Conservation (phyloP, 2,797 vertebrate genomes). For the Silurus lanzhouensis region DNA sequence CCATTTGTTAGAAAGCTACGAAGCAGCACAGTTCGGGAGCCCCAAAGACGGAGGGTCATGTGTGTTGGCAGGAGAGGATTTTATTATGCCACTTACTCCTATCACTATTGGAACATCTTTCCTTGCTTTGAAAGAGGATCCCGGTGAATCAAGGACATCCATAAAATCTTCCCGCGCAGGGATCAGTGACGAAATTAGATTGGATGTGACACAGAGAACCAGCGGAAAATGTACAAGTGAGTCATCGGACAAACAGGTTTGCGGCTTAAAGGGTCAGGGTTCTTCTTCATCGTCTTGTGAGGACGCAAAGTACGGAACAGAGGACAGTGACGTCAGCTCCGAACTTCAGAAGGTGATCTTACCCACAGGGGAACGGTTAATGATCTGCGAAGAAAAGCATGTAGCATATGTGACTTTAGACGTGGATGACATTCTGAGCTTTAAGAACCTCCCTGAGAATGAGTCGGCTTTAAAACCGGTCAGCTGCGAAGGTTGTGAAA, state of each 20-base stretch:
- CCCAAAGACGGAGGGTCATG: conserved; percentile 28
- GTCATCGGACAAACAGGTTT: neutral
- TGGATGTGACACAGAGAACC: conserved; percentile 33
- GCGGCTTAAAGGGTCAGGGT: conserved; percentile 22
- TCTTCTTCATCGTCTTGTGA: conserved; percentile 26
- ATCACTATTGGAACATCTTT: conserved; percentile 55
- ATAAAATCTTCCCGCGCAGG: conserved; percentile 48
- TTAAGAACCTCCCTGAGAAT: conserved; percentile 13
- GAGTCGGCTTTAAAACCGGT: neutral
- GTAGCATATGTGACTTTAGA: conserved; percentile 70
- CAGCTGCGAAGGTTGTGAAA: conserved; percentile 21
- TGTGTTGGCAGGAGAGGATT: conserved; percentile 51
- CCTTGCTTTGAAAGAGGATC: conserved; percentile 35
- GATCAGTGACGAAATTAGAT: conserved; percentile 42
- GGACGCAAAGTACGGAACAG: conserved; percentile 31
- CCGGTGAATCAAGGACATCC: neutral
- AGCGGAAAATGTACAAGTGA: conserved; percentile 29
- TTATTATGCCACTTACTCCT: conserved; percentile 71
- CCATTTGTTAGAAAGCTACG: conserved; percentile 36
- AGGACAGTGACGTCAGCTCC: conserved; percentile 54
- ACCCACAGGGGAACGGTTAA: conserved; percentile 57
- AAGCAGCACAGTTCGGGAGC: conserved; percentile 36
- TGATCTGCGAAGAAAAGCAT: conserved; percentile 61
- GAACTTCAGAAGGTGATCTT: conserved; percentile 60
- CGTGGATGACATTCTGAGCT: conserved; percentile 61